Percentiles rank a stretch among this genome's conserved stretches.
These are phyloP conservation scores for Nannoperca australis DNA, from an alignment of 2,797 vertebrate genomes.

Conservation along the genomic window DNA sequence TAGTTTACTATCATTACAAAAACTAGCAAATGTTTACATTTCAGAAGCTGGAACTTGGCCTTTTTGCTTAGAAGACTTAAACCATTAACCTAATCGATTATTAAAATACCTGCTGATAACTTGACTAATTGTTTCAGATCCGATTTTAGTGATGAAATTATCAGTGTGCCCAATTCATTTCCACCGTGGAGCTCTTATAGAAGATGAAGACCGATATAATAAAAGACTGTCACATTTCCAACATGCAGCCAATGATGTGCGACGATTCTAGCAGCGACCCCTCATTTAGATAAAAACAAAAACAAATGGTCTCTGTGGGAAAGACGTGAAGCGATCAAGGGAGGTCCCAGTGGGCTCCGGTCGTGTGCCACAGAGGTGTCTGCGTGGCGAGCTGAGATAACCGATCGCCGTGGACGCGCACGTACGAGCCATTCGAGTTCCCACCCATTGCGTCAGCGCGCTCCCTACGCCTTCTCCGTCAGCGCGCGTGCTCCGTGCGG, in stretches of 20 bases:
- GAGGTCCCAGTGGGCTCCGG: slow-evolving; percentile 33
- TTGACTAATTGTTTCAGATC: not conserved
- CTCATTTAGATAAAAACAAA: not conserved
- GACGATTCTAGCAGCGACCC: not conserved
- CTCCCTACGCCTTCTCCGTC: slow-evolving; percentile 72
- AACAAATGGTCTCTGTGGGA: not conserved
- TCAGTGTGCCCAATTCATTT: not conserved
- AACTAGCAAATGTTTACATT: not conserved
- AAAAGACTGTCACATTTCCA: not conserved
- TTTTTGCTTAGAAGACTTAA: slow-evolving; percentile 10
- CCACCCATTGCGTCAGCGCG: slow-evolving; percentile 83
- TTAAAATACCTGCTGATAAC: slow-evolving; percentile 5
- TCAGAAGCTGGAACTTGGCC: not conserved
- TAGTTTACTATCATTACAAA: not conserved
- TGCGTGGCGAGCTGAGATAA: slow-evolving; percentile 56
- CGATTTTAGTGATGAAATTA: not conserved
- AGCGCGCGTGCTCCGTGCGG: slow-evolving; percentile 86
- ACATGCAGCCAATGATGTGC: not conserved
- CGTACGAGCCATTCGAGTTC: slow-evolving; percentile 68
- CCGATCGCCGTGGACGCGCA: slow-evolving; percentile 70
- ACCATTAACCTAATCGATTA: not conserved
- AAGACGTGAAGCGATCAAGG: not conserved
- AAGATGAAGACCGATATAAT: not conserved
- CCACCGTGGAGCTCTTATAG: not conserved
- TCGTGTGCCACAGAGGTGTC: slow-evolving; percentile 32